Evolutionary conservation across 1,140 invertebrate genomes (phyloP).

Genomic region (Panulirus ornatus): DNA sequence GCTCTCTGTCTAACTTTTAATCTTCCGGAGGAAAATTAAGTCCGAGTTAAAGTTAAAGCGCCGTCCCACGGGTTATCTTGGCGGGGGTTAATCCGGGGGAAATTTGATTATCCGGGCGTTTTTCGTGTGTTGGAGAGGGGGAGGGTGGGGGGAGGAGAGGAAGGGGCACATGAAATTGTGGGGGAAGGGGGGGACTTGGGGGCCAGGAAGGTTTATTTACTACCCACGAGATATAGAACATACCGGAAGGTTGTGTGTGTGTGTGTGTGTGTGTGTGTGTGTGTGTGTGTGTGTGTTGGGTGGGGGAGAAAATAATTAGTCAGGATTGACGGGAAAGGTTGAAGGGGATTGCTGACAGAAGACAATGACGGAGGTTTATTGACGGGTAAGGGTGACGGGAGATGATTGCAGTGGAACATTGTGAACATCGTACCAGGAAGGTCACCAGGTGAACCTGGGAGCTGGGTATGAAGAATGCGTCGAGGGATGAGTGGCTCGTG

Average conservation of each 20-base stretch:
- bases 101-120: slow-evolving; percentile 30
- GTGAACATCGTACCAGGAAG: no score
- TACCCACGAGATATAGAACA: background rate
- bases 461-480: background rate
- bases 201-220: background rate
- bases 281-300: background rate
- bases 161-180: no score
- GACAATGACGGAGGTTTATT: background rate
- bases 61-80: background rate
- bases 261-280: background rate
- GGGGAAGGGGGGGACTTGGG: background rate
- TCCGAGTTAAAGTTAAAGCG: slow-evolving; percentile 29
- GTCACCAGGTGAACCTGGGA: background rate
- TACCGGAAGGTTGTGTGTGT: background rate
- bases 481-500: background rate
- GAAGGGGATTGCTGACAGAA: background rate
- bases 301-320: background rate
- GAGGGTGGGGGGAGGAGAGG: no score
- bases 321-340: background rate
- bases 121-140: background rate
- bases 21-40: slow-evolving; percentile 59
- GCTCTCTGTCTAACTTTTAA: slow-evolving; percentile 58
- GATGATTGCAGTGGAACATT: background rate
- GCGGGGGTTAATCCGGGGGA: slow-evolving; percentile 31
- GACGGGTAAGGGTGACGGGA: background rate